Percentiles rank a stretch among this genome's conserved stretches.
phyloP scores from a whole-genome alignment of 2,888 invertebrate genomes.

The Acronicta leporina region DNA sequence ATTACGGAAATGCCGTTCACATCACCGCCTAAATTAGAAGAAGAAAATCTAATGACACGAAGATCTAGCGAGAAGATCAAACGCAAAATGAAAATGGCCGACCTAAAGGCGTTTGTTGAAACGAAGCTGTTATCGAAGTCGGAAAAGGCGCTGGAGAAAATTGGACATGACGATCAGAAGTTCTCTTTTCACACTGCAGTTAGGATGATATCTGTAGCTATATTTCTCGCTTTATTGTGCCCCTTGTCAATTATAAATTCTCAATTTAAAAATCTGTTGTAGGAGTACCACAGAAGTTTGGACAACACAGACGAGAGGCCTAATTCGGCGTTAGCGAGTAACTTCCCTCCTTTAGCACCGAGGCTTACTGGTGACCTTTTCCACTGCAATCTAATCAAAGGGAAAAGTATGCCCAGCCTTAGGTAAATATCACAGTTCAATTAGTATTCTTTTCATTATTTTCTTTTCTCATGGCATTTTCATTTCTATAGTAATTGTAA shows the following conservation, averaged over 20 bases:
- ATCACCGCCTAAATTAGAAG: constrained; percentile 74
- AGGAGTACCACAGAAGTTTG: constrained; percentile 95
- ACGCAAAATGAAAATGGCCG: constrained; percentile 96
- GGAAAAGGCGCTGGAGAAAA: constrained; percentile 96
- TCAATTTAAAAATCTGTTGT: constrained; percentile 54
- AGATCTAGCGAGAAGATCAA: constrained; percentile 95
- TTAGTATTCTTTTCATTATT: constrained; percentile 11
- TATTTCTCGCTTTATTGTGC: constrained; percentile 62
- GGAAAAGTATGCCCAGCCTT: constrained; percentile 98
- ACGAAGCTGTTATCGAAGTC: constrained; percentile 97
- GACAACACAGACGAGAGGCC: constrained; percentile 94
- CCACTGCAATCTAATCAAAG: constrained; percentile 94
- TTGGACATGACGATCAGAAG: constrained; percentile 93
- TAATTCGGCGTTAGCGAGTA: constrained; percentile 91
- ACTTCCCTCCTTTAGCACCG: constrained; percentile 89
- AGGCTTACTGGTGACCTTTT: constrained; percentile 86
- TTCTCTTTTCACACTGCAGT: constrained; percentile 86
- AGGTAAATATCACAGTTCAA: constrained; percentile 90
- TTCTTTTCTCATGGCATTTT: constrained; percentile 48
- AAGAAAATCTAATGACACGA: constrained; percentile 83
- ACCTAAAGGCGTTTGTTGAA: constrained; percentile 96
- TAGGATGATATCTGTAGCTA: constrained; percentile 91
- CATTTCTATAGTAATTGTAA: constrained; percentile 32
- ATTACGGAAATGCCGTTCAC: constrained; percentile 88
- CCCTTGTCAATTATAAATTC: constrained; percentile 20